Percentiles rank a stretch among this genome's conserved stretches.
Conservation (phyloP, 1,140 invertebrate genomes). For the Phenacoccus solenopsis region DNA sequence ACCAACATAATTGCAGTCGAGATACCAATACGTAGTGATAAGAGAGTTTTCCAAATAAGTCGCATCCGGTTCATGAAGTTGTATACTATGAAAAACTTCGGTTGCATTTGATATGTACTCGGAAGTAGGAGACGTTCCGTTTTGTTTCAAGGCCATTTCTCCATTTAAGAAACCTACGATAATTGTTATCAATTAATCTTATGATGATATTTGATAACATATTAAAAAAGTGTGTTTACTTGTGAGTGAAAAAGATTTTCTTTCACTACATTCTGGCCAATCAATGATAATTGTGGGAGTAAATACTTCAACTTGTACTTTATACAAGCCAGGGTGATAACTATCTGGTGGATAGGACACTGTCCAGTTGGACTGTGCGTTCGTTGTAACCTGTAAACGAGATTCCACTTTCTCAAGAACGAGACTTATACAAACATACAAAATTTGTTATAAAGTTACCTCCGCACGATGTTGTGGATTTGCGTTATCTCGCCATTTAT, state of each 20-base stretch:
- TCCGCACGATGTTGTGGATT: conserved; percentile 36
- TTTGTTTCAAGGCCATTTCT: background rate
- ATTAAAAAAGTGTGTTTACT: background rate
- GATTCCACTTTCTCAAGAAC: background rate
- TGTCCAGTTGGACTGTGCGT: conserved; percentile 14
- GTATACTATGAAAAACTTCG: background rate
- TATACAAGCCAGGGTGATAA: background rate
- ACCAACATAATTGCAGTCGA: background rate
- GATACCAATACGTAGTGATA: background rate
- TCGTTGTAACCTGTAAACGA: conserved; percentile 7
- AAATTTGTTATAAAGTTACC: conserved; percentile 33
- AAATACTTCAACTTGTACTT: background rate
- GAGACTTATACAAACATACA: background rate
- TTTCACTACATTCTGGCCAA: background rate
- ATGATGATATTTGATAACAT: background rate
- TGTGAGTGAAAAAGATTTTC: background rate
- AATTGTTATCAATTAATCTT: too few species aligned
- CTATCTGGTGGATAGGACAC: conserved; percentile 19
- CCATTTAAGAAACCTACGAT: background rate
- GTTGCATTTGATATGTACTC: background rate
- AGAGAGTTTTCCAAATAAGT: background rate
- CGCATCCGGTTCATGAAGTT: background rate
- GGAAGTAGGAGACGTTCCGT: background rate
- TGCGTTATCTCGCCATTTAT: conserved; percentile 43
- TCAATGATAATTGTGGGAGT: background rate